Conservation (phyloP, 2,113 vertebrate genomes). For the Cathartes aura region DNA sequence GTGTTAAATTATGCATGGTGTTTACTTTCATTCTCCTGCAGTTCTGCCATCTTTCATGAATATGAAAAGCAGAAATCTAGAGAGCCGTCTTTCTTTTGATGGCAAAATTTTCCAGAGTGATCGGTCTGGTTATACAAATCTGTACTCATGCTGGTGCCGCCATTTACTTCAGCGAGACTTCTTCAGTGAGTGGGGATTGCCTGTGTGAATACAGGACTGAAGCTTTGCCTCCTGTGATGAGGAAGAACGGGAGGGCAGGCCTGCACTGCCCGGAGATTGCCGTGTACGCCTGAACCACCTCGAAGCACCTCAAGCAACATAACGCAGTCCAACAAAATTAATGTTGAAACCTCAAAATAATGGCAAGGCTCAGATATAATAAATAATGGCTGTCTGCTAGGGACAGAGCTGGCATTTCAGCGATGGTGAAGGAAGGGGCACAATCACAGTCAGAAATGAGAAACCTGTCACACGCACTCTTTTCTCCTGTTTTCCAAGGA, state of each 20-base stretch:
- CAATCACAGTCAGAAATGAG: not conserved
- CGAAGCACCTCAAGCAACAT: fast-evolving
- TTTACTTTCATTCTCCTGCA: slow-evolving; percentile 29
- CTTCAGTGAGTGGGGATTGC: not conserved
- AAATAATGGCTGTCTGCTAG: not conserved
- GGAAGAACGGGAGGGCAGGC: not conserved
- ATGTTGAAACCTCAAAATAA: not conserved
- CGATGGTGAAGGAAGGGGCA: not conserved
- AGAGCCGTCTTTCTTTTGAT: not conserved
- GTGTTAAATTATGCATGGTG: slow-evolving; percentile 59
- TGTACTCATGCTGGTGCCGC: not conserved
- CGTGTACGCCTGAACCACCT: fast-evolving
- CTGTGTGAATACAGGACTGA: fast-evolving
- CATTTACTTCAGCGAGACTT: not conserved
- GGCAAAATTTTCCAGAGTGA: slow-evolving; percentile 1
- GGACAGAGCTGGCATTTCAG: not conserved
- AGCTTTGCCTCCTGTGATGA: not conserved
- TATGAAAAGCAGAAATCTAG: slow-evolving; percentile 1
- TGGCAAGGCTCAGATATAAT: not conserved
- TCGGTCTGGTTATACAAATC: not conserved
- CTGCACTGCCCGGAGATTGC: fast-evolving
- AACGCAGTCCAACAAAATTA: not conserved
- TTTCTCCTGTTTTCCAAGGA: not conserved
- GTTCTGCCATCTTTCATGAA: not conserved
- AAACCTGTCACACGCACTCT: not conserved